Percentiles rank a stretch among this genome's conserved stretches.
Evolutionary conservation across 2,888 invertebrate species (phyloP).

Genomic region (Lasioglossum oenotherae): DNA sequence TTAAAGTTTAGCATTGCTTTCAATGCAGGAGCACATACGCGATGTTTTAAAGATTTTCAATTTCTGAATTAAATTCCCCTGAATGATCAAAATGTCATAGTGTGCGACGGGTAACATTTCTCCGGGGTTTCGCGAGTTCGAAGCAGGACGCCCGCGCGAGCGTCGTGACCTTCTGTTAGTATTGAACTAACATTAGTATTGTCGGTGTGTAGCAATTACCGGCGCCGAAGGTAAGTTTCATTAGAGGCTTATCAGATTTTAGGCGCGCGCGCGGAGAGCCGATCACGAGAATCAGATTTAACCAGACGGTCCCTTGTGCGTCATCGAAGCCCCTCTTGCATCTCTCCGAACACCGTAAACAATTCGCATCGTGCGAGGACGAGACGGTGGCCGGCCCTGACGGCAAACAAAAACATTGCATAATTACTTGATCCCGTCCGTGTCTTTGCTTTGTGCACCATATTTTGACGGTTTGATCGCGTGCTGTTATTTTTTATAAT

Average conservation of each 20-base stretch:
- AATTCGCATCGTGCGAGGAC: background rate
- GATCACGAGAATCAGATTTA: background rate
- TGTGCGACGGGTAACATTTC: background rate
- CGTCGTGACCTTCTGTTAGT: background rate
- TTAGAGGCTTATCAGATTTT: constrained; percentile 30
- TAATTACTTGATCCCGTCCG: background rate
- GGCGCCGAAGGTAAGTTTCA: constrained; percentile 10
- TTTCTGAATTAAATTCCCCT: too few species aligned
- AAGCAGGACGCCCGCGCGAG: background rate
- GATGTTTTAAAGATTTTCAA: too few species aligned
- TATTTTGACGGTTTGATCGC: background rate
- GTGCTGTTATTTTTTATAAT: background rate
- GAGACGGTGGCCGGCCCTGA: background rate
- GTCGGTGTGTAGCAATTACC: background rate
- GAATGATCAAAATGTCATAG: too few species aligned
- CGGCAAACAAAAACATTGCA: background rate
- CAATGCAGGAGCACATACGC: too few species aligned
- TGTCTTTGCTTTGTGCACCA: background rate
- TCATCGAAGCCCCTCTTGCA: background rate
- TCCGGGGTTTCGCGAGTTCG: background rate
- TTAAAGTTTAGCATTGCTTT: too few species aligned
- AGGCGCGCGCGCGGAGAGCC: background rate
- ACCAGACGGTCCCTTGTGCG: background rate
- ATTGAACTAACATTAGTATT: background rate
- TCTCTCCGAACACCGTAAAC: background rate